These are phyloP conservation scores for Phrynosoma platyrhinos DNA, from an alignment of 2,113 vertebrate genomes.

Conservation along the genomic window DNA sequence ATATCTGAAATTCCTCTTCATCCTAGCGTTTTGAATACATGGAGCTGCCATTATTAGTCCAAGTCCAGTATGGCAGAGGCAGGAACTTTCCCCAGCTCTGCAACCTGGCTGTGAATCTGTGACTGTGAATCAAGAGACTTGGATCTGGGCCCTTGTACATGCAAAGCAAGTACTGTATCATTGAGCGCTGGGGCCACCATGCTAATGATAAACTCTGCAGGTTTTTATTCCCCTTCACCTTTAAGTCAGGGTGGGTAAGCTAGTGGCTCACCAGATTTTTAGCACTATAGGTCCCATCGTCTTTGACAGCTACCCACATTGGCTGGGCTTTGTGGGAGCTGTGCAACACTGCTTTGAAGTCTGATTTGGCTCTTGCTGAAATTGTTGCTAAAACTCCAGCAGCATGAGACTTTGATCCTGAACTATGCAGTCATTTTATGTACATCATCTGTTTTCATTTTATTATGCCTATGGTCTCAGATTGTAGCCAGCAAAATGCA, in stretches of 20 bases:
- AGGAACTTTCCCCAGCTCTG: neutral
- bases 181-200: no score
- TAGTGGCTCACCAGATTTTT: neutral
- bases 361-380: conserved; percentile 4
- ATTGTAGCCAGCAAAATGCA: conserved; percentile 53
- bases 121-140: neutral
- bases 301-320: neutral
- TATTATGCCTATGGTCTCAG: conserved; percentile 49
- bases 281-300: neutral
- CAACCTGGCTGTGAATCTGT: neutral
- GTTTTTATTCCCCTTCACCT: accelerated
- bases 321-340: neutral
- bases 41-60: neutral
- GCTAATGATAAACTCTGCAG: no score
- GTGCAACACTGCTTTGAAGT: neutral
- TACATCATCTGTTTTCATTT: conserved; percentile 10
- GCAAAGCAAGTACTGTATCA: neutral
- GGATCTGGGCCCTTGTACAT: neutral
- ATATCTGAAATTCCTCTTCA: no score
- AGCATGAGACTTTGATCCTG: neutral
- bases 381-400: conserved; percentile 9
- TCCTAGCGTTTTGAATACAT: neutral
- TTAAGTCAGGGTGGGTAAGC: neutral
- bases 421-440: conserved; percentile 2
- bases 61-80: no score